A percentile compares a stretch with the other conserved stretches of the same genome.
phyloP scores from a whole-genome alignment of 2,888 invertebrate species.

The Tanypteryx hageni region DNA sequence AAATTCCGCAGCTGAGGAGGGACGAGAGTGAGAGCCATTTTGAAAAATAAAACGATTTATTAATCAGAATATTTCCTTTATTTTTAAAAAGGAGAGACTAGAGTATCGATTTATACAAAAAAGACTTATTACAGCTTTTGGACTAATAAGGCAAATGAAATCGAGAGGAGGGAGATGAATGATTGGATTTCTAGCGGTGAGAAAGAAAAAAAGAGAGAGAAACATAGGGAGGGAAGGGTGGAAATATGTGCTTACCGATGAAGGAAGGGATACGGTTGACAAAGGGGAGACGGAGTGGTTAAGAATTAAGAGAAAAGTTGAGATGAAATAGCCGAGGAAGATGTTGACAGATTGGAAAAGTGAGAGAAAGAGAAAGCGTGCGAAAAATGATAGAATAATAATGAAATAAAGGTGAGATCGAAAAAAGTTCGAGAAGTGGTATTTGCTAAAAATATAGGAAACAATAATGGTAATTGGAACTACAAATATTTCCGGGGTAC shows the following conservation, averaged over 20 bases:
- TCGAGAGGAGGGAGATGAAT: neutral
- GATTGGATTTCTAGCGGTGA: neutral
- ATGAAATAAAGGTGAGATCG: neutral
- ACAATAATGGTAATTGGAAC: too few species aligned
- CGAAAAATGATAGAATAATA: neutral
- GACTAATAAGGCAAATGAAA: slow-evolving; percentile 25
- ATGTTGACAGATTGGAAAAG: too few species aligned
- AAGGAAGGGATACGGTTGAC: too few species aligned
- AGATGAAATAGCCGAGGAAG: too few species aligned
- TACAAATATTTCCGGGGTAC: too few species aligned
- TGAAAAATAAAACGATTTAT: slow-evolving; percentile 11
- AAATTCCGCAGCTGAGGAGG: neutral
- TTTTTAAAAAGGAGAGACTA: neutral
- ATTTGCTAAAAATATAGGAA: too few species aligned
- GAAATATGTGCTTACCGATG: too few species aligned
- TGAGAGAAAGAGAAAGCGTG: neutral
- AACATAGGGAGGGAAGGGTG: neutral
- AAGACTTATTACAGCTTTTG: neutral
- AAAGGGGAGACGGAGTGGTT: too few species aligned
- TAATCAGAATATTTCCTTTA: neutral
- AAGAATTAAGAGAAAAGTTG: too few species aligned
- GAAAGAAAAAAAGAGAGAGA: neutral
- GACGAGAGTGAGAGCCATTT: neutral
- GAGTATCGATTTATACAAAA: neutral
- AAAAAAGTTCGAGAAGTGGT: neutral